Conservation (phyloP, 2,797 vertebrate species). For the Semaprochilodus insignis region DNA sequence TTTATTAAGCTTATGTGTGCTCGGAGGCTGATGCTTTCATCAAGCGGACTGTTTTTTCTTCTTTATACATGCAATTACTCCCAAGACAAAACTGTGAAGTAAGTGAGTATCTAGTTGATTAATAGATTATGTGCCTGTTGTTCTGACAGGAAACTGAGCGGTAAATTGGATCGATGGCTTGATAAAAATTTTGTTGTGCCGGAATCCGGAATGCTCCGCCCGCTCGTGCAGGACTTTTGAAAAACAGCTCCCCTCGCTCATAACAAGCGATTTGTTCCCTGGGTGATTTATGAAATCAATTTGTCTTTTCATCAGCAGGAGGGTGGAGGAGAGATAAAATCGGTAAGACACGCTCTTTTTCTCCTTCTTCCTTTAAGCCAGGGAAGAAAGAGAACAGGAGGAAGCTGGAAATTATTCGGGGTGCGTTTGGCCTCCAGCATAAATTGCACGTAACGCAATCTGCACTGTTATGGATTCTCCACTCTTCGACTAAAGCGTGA, state of each 20-base stretch:
- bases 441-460: slow-evolving; percentile 24
- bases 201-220: slow-evolving; percentile 59
- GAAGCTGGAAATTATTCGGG: slow-evolving; percentile 14
- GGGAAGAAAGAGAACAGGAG: slow-evolving; percentile 8
- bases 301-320: slow-evolving; percentile 75
- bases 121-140: slow-evolving; percentile 68
- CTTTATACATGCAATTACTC: slow-evolving; percentile 74
- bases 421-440: background rate
- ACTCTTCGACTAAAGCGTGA: background rate
- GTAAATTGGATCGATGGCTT: slow-evolving; percentile 78
- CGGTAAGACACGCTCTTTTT: slow-evolving; percentile 66
- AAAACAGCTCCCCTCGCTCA: slow-evolving; percentile 64
- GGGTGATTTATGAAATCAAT: slow-evolving; percentile 81
- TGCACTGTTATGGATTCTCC: background rate
- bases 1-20: background rate
- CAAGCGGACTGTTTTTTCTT: slow-evolving; percentile 53
- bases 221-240: slow-evolving; percentile 48
- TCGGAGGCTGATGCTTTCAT: background rate
- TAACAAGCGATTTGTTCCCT: slow-evolving; percentile 71
- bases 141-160: slow-evolving; percentile 72
- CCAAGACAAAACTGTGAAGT: slow-evolving; percentile 66
- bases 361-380: slow-evolving; percentile 46
- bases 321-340: slow-evolving; percentile 70
- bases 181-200: slow-evolving; percentile 75
- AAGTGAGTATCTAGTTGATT: slow-evolving; percentile 61